Conservation (phyloP, 2,797 vertebrate genomes). For the Sebastes nivosus region DNA sequence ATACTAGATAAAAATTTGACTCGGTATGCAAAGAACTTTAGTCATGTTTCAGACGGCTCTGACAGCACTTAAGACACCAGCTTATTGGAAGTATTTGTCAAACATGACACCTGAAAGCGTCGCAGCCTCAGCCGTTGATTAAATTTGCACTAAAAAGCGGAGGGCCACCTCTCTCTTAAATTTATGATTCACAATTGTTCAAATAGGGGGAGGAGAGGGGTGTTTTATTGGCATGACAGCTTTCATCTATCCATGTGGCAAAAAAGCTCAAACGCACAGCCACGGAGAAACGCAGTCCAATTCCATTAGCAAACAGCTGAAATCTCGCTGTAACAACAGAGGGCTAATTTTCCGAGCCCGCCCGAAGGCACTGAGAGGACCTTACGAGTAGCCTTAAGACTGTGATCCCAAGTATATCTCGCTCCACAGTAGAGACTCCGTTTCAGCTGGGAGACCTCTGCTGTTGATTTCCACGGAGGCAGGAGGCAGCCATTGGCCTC, state of each 20-base stretch:
- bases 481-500: slow-evolving; percentile 62
- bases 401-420: slow-evolving; percentile 50
- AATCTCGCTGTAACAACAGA: slow-evolving; percentile 51
- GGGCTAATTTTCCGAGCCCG: slow-evolving; percentile 33
- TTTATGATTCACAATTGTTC: slow-evolving; percentile 54
- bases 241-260: slow-evolving; percentile 42
- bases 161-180: slow-evolving; percentile 46
- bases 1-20: slow-evolving; percentile 19
- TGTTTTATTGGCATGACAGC: slow-evolving; percentile 29
- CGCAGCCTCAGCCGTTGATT: slow-evolving; percentile 59
- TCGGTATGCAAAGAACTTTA: slow-evolving; percentile 36
- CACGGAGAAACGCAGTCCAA: not conserved
- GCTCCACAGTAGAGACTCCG: slow-evolving; percentile 45
- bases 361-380: slow-evolving; percentile 38
- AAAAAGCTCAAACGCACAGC: slow-evolving; percentile 20
- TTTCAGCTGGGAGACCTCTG: slow-evolving; percentile 56
- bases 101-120: slow-evolving; percentile 55
- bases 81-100: slow-evolving; percentile 75
- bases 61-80: slow-evolving; percentile 55
- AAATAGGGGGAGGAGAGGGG: slow-evolving; percentile 15
- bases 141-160: slow-evolving; percentile 59
- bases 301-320: slow-evolving; percentile 47
- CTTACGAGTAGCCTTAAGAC: slow-evolving; percentile 41
- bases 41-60: slow-evolving; percentile 50
- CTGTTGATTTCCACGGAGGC: slow-evolving; percentile 70